Conservation (phyloP, 2,797 vertebrate genomes). For the Coluber constrictor region DNA sequence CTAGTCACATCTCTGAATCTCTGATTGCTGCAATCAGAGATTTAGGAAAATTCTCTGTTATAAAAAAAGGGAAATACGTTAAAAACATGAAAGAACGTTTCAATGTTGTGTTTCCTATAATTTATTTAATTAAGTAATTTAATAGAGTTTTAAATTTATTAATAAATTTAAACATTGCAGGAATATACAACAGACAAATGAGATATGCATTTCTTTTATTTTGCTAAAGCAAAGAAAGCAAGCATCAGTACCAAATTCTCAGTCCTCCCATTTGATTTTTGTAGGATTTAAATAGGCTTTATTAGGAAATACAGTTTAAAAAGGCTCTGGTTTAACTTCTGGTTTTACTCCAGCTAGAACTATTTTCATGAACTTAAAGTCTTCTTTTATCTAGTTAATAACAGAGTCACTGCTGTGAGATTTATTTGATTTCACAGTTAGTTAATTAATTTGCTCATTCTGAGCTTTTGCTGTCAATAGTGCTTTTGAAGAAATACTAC, state of each 20-base stretch:
- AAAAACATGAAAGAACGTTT: neutral
- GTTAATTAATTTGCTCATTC: slow-evolving; percentile 73
- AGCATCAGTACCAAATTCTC: neutral
- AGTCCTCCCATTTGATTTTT: neutral
- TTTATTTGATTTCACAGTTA: slow-evolving; percentile 68
- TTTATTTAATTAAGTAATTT: neutral
- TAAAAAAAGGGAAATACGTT: neutral
- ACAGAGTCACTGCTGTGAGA: slow-evolving; percentile 65
- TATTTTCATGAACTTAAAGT: slow-evolving; percentile 46
- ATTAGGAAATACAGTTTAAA: slow-evolving; percentile 34
- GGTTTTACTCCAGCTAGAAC: slow-evolving; percentile 49
- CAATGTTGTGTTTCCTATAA: neutral
- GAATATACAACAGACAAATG: neutral
- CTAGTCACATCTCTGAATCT: neutral
- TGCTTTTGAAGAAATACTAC: slow-evolving; percentile 54
- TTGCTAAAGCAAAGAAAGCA: neutral
- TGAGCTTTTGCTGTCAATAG: slow-evolving; percentile 44
- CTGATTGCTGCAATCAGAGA: neutral
- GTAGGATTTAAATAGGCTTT: neutral
- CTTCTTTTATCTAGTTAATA: slow-evolving; percentile 52
- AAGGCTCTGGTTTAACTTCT: slow-evolving; percentile 18
- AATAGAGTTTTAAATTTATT: neutral
- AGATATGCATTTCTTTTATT: neutral
- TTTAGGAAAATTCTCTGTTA: neutral
- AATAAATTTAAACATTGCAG: neutral